Conservation (phyloP, 2,113 vertebrate species). For the Tragulus kanchil region DNA sequence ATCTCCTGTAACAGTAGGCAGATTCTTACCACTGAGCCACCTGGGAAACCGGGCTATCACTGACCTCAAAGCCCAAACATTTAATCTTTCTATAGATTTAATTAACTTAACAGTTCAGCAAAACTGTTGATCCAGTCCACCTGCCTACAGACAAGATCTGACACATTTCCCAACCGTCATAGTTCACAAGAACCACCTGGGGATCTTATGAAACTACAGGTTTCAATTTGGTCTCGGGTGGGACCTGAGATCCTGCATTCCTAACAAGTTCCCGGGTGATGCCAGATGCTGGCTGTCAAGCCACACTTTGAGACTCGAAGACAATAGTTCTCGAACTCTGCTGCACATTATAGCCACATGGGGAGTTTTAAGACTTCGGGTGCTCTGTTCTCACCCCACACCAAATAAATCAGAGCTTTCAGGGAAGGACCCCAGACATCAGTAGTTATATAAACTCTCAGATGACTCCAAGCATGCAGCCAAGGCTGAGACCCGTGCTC, state of each 20-base stretch:
- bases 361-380: background rate
- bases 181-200: no score
- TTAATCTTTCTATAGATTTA: background rate
- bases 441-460: background rate
- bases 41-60: background rate
- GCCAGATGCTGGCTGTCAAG: background rate
- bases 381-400: background rate
- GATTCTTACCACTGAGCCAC: background rate
- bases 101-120: background rate
- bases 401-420: background rate
- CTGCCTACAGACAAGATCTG: background rate
- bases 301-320: background rate
- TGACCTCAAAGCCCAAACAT: background rate
- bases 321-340: background rate
- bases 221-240: background rate
- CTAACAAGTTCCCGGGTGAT: background rate
- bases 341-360: background rate
- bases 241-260: background rate
- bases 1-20: background rate
- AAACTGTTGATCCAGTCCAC: background rate
- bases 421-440: fast-evolving
- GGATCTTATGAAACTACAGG: background rate
- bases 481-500: background rate
- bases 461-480: background rate
- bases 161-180: background rate